phyloP scores from a whole-genome alignment of 2,113 vertebrate species.

The Ceratotherium simum region DNA sequence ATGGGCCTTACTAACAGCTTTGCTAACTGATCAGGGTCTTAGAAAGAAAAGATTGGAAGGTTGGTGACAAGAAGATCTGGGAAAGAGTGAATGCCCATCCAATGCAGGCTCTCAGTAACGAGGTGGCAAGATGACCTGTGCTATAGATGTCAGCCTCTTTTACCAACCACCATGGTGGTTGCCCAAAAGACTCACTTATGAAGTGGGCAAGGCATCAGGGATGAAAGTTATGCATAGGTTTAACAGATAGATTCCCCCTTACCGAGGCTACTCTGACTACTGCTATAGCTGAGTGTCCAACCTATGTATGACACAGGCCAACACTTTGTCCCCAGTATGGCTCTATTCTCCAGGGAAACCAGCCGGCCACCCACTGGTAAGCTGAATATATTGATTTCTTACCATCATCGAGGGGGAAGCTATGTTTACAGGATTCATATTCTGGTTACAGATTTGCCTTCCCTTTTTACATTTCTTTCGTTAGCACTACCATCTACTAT shows the following conservation, averaged over 20 bases:
- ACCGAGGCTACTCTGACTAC: background rate
- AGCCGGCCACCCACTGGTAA: background rate
- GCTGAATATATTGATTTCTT: background rate
- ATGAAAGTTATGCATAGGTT: background rate
- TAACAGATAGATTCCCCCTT: background rate
- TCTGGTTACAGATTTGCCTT: constrained; percentile 4
- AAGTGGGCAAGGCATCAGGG: background rate
- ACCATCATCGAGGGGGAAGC: background rate
- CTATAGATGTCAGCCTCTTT: background rate
- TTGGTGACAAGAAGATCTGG: background rate
- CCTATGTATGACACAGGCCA: background rate
- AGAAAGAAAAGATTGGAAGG: background rate
- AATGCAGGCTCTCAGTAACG: background rate
- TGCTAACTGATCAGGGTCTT: background rate
- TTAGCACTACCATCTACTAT: too few species aligned
- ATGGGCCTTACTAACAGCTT: background rate
- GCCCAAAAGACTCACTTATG: background rate
- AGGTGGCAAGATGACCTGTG: background rate
- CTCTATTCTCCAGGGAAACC: background rate
- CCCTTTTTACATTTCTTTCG: background rate
- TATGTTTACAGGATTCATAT: background rate
- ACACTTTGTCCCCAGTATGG: background rate
- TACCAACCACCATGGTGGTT: background rate
- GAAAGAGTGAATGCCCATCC: background rate
- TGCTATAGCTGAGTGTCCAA: background rate